Conservation (phyloP, 1,140 invertebrate genomes). For the Bemisia tabaci region DNA sequence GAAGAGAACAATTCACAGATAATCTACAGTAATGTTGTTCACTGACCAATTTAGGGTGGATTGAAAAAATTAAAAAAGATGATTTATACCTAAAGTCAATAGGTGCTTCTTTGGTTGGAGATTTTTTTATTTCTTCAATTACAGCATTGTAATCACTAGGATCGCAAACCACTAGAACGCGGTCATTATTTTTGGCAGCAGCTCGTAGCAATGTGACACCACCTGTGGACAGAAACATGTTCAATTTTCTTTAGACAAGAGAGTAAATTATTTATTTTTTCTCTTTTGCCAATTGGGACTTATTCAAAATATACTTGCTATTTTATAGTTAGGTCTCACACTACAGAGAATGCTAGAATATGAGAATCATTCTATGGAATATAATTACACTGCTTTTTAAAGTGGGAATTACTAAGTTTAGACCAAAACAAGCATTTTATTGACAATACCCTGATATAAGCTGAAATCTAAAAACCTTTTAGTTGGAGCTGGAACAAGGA, state of each 20-base stretch:
- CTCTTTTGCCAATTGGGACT: neutral
- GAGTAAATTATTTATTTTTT: slow-evolving; percentile 4
- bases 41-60: no score
- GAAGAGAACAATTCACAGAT: no score
- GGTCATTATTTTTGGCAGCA: slow-evolving; percentile 92
- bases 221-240: no score
- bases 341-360: neutral
- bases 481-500: no score
- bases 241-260: no score
- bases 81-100: slow-evolving; percentile 50
- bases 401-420: no score
- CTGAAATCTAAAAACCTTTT: no score
- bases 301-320: neutral
- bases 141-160: slow-evolving; percentile 74
- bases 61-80: slow-evolving; percentile 3
- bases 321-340: neutral
- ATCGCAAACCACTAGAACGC: slow-evolving; percentile 91
- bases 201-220: slow-evolving; percentile 89
- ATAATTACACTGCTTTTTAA: neutral
- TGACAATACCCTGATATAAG: no score
- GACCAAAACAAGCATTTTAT: no score
- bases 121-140: slow-evolving; percentile 51
- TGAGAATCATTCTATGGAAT: neutral
- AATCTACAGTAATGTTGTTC: no score
- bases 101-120: slow-evolving; percentile 46